Conservation (phyloP, 23 tunicate species). For the Aplidium turbinatum region DNA sequence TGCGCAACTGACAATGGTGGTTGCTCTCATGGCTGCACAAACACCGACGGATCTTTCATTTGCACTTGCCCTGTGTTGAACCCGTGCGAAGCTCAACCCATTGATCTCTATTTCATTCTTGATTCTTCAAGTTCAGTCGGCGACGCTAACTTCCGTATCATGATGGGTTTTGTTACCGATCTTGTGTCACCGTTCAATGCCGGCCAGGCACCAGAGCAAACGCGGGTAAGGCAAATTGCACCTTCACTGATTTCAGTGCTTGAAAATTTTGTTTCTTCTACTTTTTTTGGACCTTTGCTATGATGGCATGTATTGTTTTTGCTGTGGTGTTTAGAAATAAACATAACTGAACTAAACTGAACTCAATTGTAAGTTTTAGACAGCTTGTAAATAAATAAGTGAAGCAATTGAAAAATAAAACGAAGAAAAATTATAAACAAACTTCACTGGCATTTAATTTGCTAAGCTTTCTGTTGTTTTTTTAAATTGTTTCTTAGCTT, state of each 20-base stretch:
- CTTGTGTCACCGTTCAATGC: slow-evolving; percentile 32
- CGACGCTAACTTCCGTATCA: slow-evolving; percentile 57
- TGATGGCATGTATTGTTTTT: no score
- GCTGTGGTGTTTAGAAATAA: no score
- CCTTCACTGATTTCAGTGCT: no score
- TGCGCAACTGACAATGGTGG: slow-evolving; percentile 92
- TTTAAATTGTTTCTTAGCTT: no score
- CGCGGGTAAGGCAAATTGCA: slow-evolving; percentile 55
- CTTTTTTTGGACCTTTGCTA: no score
- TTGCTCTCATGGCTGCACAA: slow-evolving; percentile 90
- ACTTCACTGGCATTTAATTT: no score
- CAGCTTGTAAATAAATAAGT: no score
- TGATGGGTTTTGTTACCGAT: slow-evolving; percentile 51
- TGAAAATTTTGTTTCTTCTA: background rate
- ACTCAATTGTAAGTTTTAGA: no score
- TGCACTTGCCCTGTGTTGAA: slow-evolving; percentile 65
- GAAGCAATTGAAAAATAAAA: no score
- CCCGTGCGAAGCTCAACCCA: slow-evolving; percentile 57
- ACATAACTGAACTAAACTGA: no score
- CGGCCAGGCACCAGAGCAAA: slow-evolving; percentile 66
- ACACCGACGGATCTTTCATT: slow-evolving; percentile 74
- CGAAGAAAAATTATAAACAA: no score
- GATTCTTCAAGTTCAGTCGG: slow-evolving; percentile 89
- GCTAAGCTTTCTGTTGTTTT: no score
- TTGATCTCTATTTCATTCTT: slow-evolving; percentile 85